phyloP scores from a whole-genome alignment of 2,113 vertebrate genomes.

The Chloebia gouldiae region DNA sequence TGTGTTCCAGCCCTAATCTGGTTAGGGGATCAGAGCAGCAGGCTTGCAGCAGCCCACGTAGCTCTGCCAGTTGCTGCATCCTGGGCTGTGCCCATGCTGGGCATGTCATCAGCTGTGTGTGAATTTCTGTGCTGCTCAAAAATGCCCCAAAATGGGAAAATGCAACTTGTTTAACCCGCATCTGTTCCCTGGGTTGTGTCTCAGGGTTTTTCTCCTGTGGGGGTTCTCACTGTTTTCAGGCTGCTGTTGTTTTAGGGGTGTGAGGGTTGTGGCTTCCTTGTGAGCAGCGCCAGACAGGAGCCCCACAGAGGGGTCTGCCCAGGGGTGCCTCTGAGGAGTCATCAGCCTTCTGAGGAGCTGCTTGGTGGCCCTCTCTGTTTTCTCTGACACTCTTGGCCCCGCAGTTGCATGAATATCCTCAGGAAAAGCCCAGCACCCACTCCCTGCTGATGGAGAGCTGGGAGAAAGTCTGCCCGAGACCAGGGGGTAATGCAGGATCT shows the following conservation, averaged over 20 bases:
- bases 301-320: not conserved
- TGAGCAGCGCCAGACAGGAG: not conserved
- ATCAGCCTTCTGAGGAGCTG: not conserved
- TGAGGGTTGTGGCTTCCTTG: not conserved
- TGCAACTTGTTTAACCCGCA: not conserved
- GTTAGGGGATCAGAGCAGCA: not conserved
- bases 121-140: not conserved
- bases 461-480: not conserved
- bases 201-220: fast-evolving
- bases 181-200: not conserved
- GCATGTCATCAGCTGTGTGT: not conserved
- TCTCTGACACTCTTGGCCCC: not conserved
- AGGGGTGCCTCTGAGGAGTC: not conserved
- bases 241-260: too few species aligned
- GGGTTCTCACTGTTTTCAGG: not conserved
- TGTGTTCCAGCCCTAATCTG: not conserved
- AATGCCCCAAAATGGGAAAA: not conserved
- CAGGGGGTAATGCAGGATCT: not conserved
- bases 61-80: not conserved
- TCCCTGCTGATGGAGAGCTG: not conserved
- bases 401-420: not conserved
- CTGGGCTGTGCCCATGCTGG: not conserved
- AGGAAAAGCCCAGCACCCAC: not conserved
- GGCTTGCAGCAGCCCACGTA: not conserved
- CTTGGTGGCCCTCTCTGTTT: not conserved